phyloP scores from a whole-genome alignment of 2,797 vertebrate species.

The Rhynchotus rufescens region DNA sequence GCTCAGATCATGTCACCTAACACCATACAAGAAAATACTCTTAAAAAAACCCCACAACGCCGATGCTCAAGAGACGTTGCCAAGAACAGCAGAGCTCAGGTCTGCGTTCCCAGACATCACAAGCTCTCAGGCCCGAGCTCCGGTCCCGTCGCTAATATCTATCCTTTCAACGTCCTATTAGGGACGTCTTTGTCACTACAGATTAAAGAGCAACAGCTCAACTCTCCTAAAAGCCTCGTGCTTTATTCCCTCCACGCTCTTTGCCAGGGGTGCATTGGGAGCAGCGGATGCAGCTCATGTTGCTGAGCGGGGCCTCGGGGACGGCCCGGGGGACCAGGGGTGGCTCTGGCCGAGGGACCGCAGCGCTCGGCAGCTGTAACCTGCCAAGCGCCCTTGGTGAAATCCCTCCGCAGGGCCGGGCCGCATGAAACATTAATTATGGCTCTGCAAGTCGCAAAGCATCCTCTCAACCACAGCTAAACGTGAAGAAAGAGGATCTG shows the following conservation, averaged over 20 bases:
- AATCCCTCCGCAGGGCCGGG: not conserved
- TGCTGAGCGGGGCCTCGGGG: not conserved
- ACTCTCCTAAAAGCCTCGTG: not conserved
- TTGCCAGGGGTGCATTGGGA: not conserved
- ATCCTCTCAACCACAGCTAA: not conserved
- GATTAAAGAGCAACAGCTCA: not conserved
- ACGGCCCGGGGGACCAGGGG: not conserved
- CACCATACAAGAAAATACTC: fast-evolving
- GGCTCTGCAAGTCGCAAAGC: not conserved
- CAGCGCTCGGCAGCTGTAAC: fast-evolving
- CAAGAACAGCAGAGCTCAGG: not conserved
- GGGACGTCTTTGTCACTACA: not conserved
- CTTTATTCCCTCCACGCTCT: not conserved
- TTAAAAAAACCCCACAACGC: not conserved
- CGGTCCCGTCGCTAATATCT: not conserved
- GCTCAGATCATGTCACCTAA: not conserved
- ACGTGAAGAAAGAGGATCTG: not conserved
- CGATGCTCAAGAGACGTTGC: not conserved
- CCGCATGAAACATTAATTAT: not conserved
- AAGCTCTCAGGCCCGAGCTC: fast-evolving
- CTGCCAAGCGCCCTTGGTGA: not conserved
- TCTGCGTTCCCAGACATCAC: fast-evolving
- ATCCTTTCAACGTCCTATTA: not conserved
- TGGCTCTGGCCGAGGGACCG: not conserved
- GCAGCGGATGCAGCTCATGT: fast-evolving